Evolutionary conservation across 2,113 vertebrate species (phyloP), one percentile per base, ranked within the genome.

Genomic region (Solea solea): DNA sequence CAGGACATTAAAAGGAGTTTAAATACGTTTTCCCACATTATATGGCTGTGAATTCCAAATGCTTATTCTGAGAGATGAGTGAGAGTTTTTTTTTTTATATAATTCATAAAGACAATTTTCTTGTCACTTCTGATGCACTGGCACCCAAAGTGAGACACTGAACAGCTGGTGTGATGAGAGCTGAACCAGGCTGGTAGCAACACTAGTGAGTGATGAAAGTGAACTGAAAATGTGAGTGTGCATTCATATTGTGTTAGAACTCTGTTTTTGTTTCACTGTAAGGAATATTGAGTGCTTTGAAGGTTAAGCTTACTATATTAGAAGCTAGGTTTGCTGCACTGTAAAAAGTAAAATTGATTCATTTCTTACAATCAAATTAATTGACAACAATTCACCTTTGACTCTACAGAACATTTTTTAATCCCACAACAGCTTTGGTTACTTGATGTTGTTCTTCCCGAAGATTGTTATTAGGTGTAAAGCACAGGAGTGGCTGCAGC

Each of bases 111-210:
- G 39, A 51, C 5, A 52, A 40, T 59, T 15, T 53, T 1, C 21
- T 44, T 11, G 0, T 54, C 28, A 2, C 0, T 46, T 53, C 45
- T 50, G 45, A 52, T 39, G 60, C 7, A 4, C 28, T 56, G 53
- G 42, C 16, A 51, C 16, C 16, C 46, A 13, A 14, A 13, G 34
- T 15, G n/a, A 59, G 27, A 54, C 40, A 34, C 44, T 50, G 28
- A 69, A n/a, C 64, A 68, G 50, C 9, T 68, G 41, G 42, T 48
- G 50, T 11, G 64, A 28, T 44, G 34, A 34, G 34, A 15, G 41
- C 50, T 64, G 44, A 51, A 52, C n/a, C 55, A 53, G 3, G 42
- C 58, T 48, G 59, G 10, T 51, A 9, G 57, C 57, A 41, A 41
- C 11, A 27, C 34, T 34, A 34, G 34, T 34, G 34, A 4, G 8